Evolutionary conservation across 1,140 invertebrate species (phyloP).

Genomic region (Drosophila subpulchrella): DNA sequence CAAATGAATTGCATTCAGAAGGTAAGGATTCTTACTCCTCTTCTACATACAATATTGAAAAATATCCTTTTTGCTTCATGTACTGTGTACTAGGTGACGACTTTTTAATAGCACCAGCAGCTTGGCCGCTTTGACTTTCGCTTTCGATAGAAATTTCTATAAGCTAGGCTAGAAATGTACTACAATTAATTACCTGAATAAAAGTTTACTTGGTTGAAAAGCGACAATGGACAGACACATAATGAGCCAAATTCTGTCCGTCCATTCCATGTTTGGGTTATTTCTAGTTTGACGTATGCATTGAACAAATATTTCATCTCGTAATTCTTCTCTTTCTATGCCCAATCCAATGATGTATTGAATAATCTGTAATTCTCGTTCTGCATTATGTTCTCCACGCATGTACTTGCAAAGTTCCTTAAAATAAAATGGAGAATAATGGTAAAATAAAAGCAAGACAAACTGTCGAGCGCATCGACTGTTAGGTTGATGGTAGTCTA

Average conservation of each 20-base stretch:
- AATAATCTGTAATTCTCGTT: constrained; percentile 92
- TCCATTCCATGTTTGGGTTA: constrained; percentile 92
- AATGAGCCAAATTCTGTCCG: constrained; percentile 94
- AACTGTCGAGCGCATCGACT: no score
- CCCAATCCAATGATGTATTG: constrained; percentile 94
- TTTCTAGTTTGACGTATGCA: constrained; percentile 94
- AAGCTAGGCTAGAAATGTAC: no score
- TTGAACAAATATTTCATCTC: constrained; percentile 96
- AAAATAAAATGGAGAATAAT: constrained; percentile 45
- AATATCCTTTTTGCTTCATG: no score
- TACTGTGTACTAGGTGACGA: no score
- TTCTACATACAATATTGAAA: no score
- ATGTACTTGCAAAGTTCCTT: constrained; percentile 95
- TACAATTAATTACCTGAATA: constrained; percentile 86
- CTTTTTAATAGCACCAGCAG: no score
- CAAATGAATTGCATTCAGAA: no score
- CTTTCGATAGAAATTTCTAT: no score
- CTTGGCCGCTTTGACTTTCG: no score
- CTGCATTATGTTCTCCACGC: constrained; percentile 92
- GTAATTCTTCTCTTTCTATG: constrained; percentile 93
- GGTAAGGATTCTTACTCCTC: no score
- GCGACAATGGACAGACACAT: constrained; percentile 95
- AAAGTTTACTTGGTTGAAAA: constrained; percentile 95
- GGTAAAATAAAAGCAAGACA: no score
- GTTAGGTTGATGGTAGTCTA: no score